Percentiles rank a stretch among this genome's conserved stretches.
Conservation (phyloP, 2,888 invertebrate species). For the Melikaiella ostensackeni region DNA sequence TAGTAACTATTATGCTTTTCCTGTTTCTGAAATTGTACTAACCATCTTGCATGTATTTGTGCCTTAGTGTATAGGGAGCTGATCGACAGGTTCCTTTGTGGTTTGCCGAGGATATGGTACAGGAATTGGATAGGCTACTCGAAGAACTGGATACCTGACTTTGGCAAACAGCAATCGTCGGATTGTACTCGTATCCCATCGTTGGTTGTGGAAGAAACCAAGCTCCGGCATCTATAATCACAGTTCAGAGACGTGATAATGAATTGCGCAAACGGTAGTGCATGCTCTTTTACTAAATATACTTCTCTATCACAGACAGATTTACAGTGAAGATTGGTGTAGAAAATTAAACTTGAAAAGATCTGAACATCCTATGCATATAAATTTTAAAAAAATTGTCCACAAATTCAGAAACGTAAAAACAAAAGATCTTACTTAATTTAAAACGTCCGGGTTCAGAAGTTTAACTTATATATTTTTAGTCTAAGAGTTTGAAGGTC, state of each 20-base stretch:
- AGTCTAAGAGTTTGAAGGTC: no score
- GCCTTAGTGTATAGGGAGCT: constrained; percentile 72
- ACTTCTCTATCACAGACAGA: constrained; percentile 10
- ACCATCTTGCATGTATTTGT: constrained; percentile 75
- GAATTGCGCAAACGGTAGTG: not conserved
- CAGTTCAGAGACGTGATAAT: constrained; percentile 29
- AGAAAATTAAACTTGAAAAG: not conserved
- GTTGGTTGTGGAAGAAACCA: constrained; percentile 76
- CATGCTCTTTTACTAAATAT: constrained; percentile 21
- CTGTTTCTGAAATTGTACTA: constrained; percentile 25
- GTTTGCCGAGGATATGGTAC: constrained; percentile 65
- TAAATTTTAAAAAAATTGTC: not conserved
- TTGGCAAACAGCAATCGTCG: constrained; percentile 69
- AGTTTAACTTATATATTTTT: no score
- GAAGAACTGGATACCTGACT: constrained; percentile 68
- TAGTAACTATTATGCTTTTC: not conserved
- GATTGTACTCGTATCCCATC: constrained; percentile 73
- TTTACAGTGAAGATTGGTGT: not conserved
- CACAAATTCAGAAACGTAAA: not conserved
- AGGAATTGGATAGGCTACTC: constrained; percentile 68
- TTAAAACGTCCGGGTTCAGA: no score
- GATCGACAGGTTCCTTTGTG: constrained; percentile 72
- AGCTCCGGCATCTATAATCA: constrained; percentile 66
- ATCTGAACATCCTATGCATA: not conserved
- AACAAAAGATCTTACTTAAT: no score